A percentile compares a stretch with the other conserved stretches of the same genome.
phyloP scores from a whole-genome alignment of 1,140 invertebrate genomes.

The Pseudomyrmex flavicornis region DNA sequence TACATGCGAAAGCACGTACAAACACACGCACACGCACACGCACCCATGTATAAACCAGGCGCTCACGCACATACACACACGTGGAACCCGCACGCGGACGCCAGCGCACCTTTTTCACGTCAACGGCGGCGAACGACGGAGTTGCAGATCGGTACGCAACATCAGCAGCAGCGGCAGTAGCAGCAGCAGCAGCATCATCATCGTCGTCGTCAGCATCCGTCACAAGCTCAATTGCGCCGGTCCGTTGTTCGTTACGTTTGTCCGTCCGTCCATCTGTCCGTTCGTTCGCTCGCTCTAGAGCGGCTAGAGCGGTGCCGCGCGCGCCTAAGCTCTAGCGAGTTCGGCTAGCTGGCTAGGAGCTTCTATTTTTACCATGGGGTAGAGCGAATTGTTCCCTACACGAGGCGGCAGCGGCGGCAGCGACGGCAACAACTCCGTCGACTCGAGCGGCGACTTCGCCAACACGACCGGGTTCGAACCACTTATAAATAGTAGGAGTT shows the following conservation, averaged over 20 bases:
- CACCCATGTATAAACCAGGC: neutral
- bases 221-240: constrained; percentile 5
- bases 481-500: constrained; percentile 83
- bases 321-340: constrained; percentile 73
- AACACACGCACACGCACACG: neutral
- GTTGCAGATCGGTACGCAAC: neutral
- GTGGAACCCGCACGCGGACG: constrained; percentile 19
- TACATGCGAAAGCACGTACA: neutral
- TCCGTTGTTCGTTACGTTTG: constrained; percentile 10
- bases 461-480: constrained; percentile 81
- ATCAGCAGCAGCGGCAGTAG: constrained; percentile 10
- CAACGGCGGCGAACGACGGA: constrained; percentile 7
- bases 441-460: constrained; percentile 74
- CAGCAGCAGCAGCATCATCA: constrained; percentile 19
- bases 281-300: constrained; percentile 61
- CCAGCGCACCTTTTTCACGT: constrained; percentile 27
- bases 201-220: constrained; percentile 19
- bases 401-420: constrained; percentile 38
- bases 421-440: constrained; percentile 62
- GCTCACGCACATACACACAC: neutral
- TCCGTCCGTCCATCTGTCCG: constrained; percentile 25
- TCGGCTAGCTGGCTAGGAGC: constrained; percentile 80
- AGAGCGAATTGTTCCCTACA: constrained; percentile 81
- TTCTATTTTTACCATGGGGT: constrained; percentile 85
- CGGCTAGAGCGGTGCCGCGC: constrained; percentile 65